Evolutionary conservation across 2,888 invertebrate genomes (phyloP).

Genomic region (Elmis aenea): DNA sequence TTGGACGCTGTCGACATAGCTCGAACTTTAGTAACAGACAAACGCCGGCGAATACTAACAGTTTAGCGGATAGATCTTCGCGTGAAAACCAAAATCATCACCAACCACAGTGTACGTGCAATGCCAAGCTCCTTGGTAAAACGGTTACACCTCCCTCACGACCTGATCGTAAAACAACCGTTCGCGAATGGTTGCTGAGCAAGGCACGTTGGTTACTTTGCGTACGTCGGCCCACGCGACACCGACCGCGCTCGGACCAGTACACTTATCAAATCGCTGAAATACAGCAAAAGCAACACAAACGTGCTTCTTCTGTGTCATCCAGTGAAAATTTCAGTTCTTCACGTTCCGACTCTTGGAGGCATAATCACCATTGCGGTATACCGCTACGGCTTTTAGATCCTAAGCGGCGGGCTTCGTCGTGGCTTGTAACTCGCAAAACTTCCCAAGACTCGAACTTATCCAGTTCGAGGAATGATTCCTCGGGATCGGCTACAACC

Average conservation of each 20-base stretch:
- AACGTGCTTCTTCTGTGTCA: constrained; percentile 76
- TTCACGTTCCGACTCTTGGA: constrained; percentile 82
- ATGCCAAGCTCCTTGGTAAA: constrained; percentile 52
- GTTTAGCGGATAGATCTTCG: constrained; percentile 73
- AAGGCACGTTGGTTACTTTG: constrained; percentile 52
- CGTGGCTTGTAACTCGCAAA: constrained; percentile 87
- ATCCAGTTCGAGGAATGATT: constrained; percentile 86
- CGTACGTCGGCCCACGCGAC: constrained; percentile 37
- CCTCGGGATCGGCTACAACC: constrained; percentile 82
- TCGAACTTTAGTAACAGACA: constrained; percentile 84
- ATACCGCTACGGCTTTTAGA: constrained; percentile 70
- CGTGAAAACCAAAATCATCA: constrained; percentile 62
- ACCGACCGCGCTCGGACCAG: constrained; percentile 56
- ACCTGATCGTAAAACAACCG: constrained; percentile 38
- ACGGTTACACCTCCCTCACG: constrained; percentile 38
- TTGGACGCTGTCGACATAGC: constrained; percentile 79
- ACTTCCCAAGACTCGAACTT: constrained; percentile 89
- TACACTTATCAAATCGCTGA: constrained; percentile 73
- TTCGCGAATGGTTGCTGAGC: constrained; percentile 44
- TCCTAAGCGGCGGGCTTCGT: constrained; percentile 75
- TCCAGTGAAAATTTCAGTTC: constrained; percentile 89
- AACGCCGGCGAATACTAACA: constrained; percentile 82
- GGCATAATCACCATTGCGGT: constrained; percentile 68
- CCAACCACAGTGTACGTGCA: constrained; percentile 56
- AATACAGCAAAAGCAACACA: constrained; percentile 69